Evolutionary conservation across 1,140 invertebrate species (phyloP).

Genomic region (Oedothorax gibbosus): DNA sequence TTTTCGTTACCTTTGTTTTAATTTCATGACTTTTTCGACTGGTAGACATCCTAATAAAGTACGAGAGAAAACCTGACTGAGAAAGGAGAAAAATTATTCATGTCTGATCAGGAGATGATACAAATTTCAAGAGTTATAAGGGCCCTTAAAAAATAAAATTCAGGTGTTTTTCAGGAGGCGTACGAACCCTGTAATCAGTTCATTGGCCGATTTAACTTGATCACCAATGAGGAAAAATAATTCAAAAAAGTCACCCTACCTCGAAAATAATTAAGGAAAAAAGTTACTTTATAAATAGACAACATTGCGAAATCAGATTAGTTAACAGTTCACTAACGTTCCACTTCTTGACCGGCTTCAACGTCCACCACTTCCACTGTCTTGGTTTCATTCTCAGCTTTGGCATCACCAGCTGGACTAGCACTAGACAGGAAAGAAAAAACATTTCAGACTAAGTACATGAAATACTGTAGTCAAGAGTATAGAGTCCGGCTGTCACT

Average conservation of each 20-base stretch:
- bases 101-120: too few relatives aligned
- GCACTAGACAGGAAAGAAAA: background rate
- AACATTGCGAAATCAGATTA: background rate
- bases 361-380: slow-evolving; percentile 9
- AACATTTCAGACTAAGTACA: background rate
- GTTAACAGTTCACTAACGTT: slow-evolving; percentile 1
- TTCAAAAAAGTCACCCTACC: background rate
- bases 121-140: too few relatives aligned
- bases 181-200: background rate
- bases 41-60: too few relatives aligned
- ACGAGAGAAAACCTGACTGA: too few relatives aligned
- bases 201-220: background rate
- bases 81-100: too few relatives aligned
- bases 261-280: background rate
- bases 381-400: background rate
- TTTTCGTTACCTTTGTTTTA: too few relatives aligned
- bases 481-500: too few relatives aligned
- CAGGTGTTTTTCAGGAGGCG: too few relatives aligned
- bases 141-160: too few relatives aligned
- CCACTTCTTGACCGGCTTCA: background rate
- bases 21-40: too few relatives aligned
- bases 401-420: slow-evolving; percentile 9
- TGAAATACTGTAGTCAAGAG: background rate
- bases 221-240: background rate
- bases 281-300: background rate